phyloP scores from a whole-genome alignment of 1,140 invertebrate species.

The Elymnias hypermnestra region DNA sequence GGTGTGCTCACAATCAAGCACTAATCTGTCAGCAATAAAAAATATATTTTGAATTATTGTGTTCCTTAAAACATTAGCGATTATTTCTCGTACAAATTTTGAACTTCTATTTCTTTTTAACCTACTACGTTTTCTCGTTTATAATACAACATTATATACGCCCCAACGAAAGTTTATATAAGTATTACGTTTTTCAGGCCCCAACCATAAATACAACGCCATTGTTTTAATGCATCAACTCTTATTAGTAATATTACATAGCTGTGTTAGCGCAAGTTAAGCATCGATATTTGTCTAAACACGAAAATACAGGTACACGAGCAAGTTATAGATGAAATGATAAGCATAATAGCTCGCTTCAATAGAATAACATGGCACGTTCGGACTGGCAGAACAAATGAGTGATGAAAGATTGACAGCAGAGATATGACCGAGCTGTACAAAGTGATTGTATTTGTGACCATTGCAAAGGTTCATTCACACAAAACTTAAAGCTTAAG shows the following conservation, averaged over 20 bases:
- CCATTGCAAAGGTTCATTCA: slow-evolving; percentile 15
- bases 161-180: too few relatives aligned
- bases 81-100: too few relatives aligned
- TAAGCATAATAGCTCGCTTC: slow-evolving; percentile 34
- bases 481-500: neutral
- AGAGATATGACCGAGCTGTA: slow-evolving; percentile 21
- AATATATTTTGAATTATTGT: too few relatives aligned
- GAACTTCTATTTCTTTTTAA: too few relatives aligned
- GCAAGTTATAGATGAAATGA: slow-evolving; percentile 31
- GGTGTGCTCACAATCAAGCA: too few relatives aligned
- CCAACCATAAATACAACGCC: too few relatives aligned
- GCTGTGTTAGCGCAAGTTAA: neutral
- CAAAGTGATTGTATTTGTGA: slow-evolving; percentile 32
- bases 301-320: slow-evolving; percentile 15
- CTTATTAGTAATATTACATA: neutral
- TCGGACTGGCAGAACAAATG: slow-evolving; percentile 37
- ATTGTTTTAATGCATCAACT: too few relatives aligned
- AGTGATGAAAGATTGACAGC: slow-evolving; percentile 44
- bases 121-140: too few relatives aligned
- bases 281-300: slow-evolving; percentile 18
- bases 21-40: too few relatives aligned
- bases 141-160: too few relatives aligned
- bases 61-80: too few relatives aligned
- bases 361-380: slow-evolving; percentile 34
- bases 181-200: too few relatives aligned